A percentile compares a stretch with the other conserved stretches of the same genome.
These are phyloP conservation scores for Speoplatyrhinus poulsoni DNA, from an alignment of 2,113 vertebrate genomes.

Conservation along the genomic window DNA sequence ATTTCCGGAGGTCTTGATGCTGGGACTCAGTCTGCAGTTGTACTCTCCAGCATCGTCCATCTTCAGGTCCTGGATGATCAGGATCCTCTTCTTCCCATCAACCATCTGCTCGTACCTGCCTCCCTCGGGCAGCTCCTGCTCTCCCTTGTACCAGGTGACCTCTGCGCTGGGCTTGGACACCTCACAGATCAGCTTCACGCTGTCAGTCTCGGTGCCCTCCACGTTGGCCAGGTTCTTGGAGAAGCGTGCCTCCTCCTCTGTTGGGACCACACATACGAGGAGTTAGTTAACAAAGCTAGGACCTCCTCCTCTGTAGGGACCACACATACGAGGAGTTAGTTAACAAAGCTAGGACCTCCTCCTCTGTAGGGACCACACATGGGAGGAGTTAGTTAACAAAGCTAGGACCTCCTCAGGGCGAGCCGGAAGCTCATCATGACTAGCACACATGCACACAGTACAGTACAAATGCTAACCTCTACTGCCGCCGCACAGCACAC, in stretches of 20 bases:
- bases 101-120: slow-evolving; percentile 88
- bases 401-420: not conserved
- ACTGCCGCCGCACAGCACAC: not conserved
- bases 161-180: slow-evolving; percentile 91
- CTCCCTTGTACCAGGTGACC: slow-evolving; percentile 90
- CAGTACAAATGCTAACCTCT: too few relatives aligned
- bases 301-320: too few relatives aligned
- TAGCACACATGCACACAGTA: too few relatives aligned
- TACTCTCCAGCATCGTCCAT: slow-evolving; percentile 88
- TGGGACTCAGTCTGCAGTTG: slow-evolving; percentile 84
- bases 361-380: too few relatives aligned
- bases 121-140: slow-evolving; percentile 89
- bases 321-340: too few relatives aligned
- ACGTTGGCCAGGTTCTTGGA: slow-evolving; percentile 93
- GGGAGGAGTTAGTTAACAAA: not conserved
- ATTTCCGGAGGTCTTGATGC: slow-evolving; percentile 80
- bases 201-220: slow-evolving; percentile 93
- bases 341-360: too few relatives aligned
- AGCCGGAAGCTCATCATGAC: not conserved
- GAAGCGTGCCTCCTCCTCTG: slow-evolving; percentile 95
- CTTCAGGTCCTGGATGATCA: slow-evolving; percentile 85
- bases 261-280: slow-evolving; percentile 19
- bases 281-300: too few relatives aligned
- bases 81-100: slow-evolving; percentile 89
- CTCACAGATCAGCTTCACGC: slow-evolving; percentile 92